Evolutionary conservation across 1,140 invertebrate species (phyloP).

Genomic region (Hycleus phaleratus): DNA sequence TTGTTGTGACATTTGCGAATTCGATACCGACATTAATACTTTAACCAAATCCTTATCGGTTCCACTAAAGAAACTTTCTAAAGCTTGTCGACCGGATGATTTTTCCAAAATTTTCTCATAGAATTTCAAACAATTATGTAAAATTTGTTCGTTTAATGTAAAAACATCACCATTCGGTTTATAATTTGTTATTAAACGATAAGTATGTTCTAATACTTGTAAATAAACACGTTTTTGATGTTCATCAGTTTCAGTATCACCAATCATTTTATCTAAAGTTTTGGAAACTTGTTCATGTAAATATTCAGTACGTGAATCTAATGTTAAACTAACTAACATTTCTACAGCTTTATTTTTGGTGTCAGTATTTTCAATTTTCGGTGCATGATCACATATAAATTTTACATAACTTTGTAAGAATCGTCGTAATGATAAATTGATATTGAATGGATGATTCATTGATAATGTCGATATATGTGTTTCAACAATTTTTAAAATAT

Average conservation of each 20-base stretch:
- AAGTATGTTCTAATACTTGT: constrained; percentile 59
- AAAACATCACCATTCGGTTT: constrained; percentile 17
- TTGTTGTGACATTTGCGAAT: constrained; percentile 55
- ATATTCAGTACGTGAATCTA: constrained; percentile 68
- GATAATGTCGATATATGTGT: constrained; percentile 50
- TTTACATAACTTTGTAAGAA: constrained; percentile 56
- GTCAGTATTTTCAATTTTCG: constrained; percentile 45
- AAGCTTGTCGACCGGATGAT: constrained; percentile 66
- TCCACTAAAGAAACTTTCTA: constrained; percentile 71
- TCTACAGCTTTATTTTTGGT: constrained; percentile 42
- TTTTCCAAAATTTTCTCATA: constrained; percentile 80
- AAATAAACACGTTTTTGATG: constrained; percentile 56
- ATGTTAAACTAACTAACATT: constrained; percentile 62
- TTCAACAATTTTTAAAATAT: constrained; percentile 57
- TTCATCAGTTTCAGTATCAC: constrained; percentile 55
- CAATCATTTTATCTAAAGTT: constrained; percentile 58
- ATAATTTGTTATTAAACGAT: constrained; percentile 58
- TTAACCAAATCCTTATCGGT: constrained; percentile 54
- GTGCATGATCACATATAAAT: constrained; percentile 60
- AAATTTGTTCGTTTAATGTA: constrained; percentile 56
- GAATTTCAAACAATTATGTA: constrained; percentile 66
- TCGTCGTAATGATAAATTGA: constrained; percentile 62
- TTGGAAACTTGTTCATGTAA: constrained; percentile 56
- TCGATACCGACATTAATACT: constrained; percentile 65
- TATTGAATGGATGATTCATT: constrained; percentile 50